These are phyloP conservation scores for Caenorhabditis afra DNA, from an alignment of 2,888 invertebrate genomes.

Conservation along the genomic window DNA sequence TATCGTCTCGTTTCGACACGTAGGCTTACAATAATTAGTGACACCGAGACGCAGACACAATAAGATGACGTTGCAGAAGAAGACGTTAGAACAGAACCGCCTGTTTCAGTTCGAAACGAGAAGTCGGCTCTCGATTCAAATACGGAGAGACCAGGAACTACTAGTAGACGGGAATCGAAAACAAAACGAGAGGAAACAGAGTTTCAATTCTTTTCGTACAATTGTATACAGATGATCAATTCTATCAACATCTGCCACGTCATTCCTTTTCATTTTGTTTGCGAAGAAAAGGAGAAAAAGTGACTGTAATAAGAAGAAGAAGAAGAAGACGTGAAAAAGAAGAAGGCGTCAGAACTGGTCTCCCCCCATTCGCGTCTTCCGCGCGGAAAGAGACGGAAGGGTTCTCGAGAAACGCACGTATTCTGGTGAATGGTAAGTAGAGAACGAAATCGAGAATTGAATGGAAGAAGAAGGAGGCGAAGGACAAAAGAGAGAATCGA, in stretches of 20 bases:
- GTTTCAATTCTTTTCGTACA: too few relatives aligned
- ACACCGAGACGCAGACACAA: slow-evolving; percentile 19
- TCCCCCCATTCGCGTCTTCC: not conserved
- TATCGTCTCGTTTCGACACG: slow-evolving; percentile 36
- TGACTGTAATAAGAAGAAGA: too few relatives aligned
- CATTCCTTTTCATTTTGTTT: too few relatives aligned
- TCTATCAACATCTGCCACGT: too few relatives aligned
- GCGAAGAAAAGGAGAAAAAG: too few relatives aligned
- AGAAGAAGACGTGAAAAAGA: too few relatives aligned
- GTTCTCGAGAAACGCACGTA: slow-evolving; percentile 5
- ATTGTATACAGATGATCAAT: too few relatives aligned
- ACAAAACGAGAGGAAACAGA: too few relatives aligned
- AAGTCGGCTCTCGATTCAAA: too few relatives aligned
- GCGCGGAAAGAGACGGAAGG: slow-evolving; percentile 9
- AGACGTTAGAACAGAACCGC: not conserved
- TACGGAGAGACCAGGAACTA: too few relatives aligned
- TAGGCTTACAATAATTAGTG: slow-evolving; percentile 31
- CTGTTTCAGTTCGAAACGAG: not conserved
- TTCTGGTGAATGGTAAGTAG: not conserved
- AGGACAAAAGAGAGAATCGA: slow-evolving; percentile 32
- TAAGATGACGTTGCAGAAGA: slow-evolving; percentile 31
- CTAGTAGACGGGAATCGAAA: too few relatives aligned
- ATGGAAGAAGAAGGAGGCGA: not conserved
- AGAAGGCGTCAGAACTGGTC: slow-evolving; percentile 1
- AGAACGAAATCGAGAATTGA: not conserved